Base-by-base conservation (phyloP, 2,797 vertebrate species). In the Fringilla coelebs region DNA sequence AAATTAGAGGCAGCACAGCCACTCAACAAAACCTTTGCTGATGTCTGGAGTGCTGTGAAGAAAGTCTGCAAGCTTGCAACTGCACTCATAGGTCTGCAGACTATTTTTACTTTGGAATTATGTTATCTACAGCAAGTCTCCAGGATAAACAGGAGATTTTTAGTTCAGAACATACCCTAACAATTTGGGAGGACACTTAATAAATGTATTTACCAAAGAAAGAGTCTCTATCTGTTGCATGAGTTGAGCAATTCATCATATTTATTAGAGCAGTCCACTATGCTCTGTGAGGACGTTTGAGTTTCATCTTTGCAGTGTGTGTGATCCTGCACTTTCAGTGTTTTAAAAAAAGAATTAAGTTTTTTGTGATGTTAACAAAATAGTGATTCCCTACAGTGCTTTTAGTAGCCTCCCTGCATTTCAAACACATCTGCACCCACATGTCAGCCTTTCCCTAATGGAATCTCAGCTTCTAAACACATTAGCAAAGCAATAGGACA, bases 401-500 rank as follows among this genome's bases (percentile, higher is more conserved):
- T 89, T 80, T 14, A 76, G 76, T 34, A 88, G 66, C 62, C 58
- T 86, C 52, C 66, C 49, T 65, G 83, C 92, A 93, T 81, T 94
- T 96, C 90, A 94, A 96, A 95, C 62, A 70, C 80, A 93, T 89
- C 85, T 88, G 75, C 52, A 91, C 58, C 58, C 62, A 78, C 26
- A 81, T 28, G 54, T 81, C 88, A 94, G 55, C 55, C 58, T 82
- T 75, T 75, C 63, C 80, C 80, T 93, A 86, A 93, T 79, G 51
- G 77, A 88, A 94, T 93, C 90, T 55, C 85, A 92, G 48, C 55
- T 87, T 85, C 92, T 71, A 83, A 82, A 71, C 32, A 77, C 67
- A 92, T 89, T 94, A 92, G 81, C 92, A 95, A 96, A 87, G 78
- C 87, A 93, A 85, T 66, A 71, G 72, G 48, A 89, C 26, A 55